A percentile compares a stretch with the other conserved stretches of the same genome.
These are phyloP conservation scores for Phenacoccus solenopsis DNA, from an alignment of 1,140 invertebrate genomes.

Conservation along the genomic window DNA sequence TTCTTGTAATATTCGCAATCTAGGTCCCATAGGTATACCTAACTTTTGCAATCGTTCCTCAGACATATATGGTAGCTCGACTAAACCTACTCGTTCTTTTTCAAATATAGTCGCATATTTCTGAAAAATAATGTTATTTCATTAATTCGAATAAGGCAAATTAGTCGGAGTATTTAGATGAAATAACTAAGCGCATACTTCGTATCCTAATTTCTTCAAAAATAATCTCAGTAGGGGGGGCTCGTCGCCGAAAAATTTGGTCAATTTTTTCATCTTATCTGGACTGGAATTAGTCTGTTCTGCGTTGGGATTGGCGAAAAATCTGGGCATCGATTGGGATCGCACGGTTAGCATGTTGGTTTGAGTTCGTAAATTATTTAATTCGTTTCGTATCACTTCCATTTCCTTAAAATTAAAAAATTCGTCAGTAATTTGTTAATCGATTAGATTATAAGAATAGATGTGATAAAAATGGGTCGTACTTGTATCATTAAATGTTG, in stretches of 20 bases:
- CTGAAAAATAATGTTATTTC: constrained; percentile 41
- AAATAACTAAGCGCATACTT: constrained; percentile 46
- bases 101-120: constrained; percentile 79
- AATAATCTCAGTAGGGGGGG: constrained; percentile 79
- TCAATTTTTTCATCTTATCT: constrained; percentile 64
- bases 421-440: neutral
- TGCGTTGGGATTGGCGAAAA: constrained; percentile 30
- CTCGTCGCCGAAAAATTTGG: constrained; percentile 88
- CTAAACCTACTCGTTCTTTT: constrained; percentile 77
- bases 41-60: constrained; percentile 80
- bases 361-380: constrained; percentile 59
- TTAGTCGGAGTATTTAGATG: neutral
- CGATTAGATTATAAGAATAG: neutral
- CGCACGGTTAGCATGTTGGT: constrained; percentile 41
- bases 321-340: constrained; percentile 37
- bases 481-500: constrained; percentile 75
- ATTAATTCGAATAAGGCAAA: neutral
- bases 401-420: constrained; percentile 49
- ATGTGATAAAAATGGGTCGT: constrained; percentile 20
- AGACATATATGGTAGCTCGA: constrained; percentile 80
- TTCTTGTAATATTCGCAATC: constrained; percentile 79
- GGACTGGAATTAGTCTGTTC: constrained; percentile 49
- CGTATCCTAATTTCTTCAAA: constrained; percentile 82
- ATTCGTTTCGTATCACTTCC: constrained; percentile 72
- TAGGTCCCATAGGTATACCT: constrained; percentile 76